Base-by-base conservation (phyloP, 2,888 invertebrate genomes). In the Apamea monoglypha region DNA sequence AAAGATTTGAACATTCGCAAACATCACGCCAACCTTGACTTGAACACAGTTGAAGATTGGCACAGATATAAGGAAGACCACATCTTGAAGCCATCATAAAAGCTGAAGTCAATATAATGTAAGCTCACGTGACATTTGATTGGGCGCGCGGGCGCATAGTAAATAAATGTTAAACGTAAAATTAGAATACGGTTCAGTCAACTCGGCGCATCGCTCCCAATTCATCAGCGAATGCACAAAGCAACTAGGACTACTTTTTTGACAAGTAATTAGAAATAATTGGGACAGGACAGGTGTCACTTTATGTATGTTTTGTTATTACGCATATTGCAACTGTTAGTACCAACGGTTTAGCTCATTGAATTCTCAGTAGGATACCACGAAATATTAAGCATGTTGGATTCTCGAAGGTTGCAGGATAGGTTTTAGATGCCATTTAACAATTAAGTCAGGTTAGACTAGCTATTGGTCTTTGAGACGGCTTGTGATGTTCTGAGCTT, bases 151-250 rank as follows among this genome's bases (percentile, higher is more conserved):
- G 78, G 88, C 82, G 88, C 88, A 83, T 88, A 88, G 90, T 91
- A 91, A 92, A 92, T 91, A 93, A 93, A 93, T 92, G 92, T 88
- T 92, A 92, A 82, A 79, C 80, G 89, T 94, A 94, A 89, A 92
- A 91, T 92, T 94, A 94, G 94, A 92, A 82, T 76, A 83, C 90
- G 88, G 94, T 93, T 94, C 94, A 94, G 85, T 93, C 91, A 94
- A 93, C 94, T 85, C 90, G 77, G 75, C 88, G 89, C 90, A 79
- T 86, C 77, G 78, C 83, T 83, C 84, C 81, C 87, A 82, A 85
- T 88, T 84, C 76, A 87, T 78, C 84, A 82, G 87, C 78, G 66
- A 70, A 59, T 50, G 70, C 40, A 80, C 75, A 78, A 74, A 74
- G 76, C 64, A 74, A 74, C 79, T 74, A 74, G 50, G 53, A 73